Base-by-base conservation (phyloP, 2,888 invertebrate species). In the Torymus aiolomorphi region DNA sequence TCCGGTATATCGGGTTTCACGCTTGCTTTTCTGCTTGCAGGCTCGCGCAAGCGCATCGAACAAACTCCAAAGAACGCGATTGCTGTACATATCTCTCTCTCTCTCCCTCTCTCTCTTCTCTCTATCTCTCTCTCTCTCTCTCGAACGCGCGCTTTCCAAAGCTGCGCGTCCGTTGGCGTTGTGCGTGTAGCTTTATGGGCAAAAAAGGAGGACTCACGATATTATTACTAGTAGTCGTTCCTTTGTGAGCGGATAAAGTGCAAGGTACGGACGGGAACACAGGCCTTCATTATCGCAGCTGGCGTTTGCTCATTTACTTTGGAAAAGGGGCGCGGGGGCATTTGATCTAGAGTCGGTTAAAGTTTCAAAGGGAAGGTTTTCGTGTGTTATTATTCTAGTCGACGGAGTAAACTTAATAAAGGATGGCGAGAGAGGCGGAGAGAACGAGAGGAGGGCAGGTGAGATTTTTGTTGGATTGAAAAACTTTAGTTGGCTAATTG, bases 1-100 rank as follows among this genome's bases (percentile, higher is more conserved):
- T 5, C 31, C 31, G 4, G 31, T 49, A 61, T 75, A 75, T 75
- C 63, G 67, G 67, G 52, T 75, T 75, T 75, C 67, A 67, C 75
- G 66, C 75, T 67, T 61, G 67, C 59, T 61, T 75, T 67, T 75
- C 65, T 18, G 31, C 73, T 49, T 66, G 18, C 74, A 66, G 18
- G 49, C 52, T 8, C 14, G 57, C 56, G 31, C 31, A 31, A 31
- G 31, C 31, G 31, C 31, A 31, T 31, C 31, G 31, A 31, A 31
- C 31, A 31, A 31, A 31, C 31, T 31, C 31, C 4, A 4, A 31
- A 31, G 31, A 31, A 4, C 31, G 31, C 31, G 31, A 31, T 31
- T n/a, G n/a, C n/a, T n/a, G n/a, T n/a, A n/a, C n/a, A n/a, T n/a
- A n/a, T n/a, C n/a, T n/a, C n/a, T n/a, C n/a, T n/a, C n/a, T n/a